A percentile compares a stretch with the other conserved stretches of the same genome.
Conservation (phyloP, 2,113 vertebrate species). For the Accipiter virgatus region DNA sequence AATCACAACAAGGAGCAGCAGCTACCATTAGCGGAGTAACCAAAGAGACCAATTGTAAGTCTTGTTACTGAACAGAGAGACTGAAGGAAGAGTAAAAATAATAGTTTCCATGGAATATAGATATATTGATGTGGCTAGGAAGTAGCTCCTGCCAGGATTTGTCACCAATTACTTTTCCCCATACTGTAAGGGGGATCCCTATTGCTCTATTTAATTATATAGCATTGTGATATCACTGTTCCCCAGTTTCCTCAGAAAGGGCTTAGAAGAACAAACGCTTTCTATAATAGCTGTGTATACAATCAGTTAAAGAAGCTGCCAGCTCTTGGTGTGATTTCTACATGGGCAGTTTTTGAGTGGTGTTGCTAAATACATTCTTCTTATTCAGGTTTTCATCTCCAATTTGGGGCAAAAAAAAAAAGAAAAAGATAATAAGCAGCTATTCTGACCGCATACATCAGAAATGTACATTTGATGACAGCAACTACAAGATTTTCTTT, state of each 20-base stretch:
- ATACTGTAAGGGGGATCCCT: neutral
- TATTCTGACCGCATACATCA: neutral
- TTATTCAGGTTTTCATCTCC: neutral
- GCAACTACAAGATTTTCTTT: neutral
- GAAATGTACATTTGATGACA: neutral
- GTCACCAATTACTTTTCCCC: neutral
- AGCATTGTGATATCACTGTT: neutral
- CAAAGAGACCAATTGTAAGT: neutral
- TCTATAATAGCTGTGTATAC: neutral
- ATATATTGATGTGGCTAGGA: neutral
- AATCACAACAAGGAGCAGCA: neutral
- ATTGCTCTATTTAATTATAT: conserved; percentile 2
- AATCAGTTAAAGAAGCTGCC: neutral
- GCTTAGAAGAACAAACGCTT: neutral
- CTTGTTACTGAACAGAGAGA: neutral
- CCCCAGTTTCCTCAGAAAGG: neutral
- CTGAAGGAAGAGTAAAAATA: neutral
- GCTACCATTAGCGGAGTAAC: neutral
- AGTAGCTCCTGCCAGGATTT: neutral
- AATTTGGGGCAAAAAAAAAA: neutral
- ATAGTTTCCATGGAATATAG: neutral
- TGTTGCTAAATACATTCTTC: neutral
- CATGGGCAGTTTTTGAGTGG: neutral
- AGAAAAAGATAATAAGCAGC: neutral
- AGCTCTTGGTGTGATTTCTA: neutral